phyloP scores from a whole-genome alignment of 2,797 vertebrate genomes.

The Eremophila alpestris region DNA sequence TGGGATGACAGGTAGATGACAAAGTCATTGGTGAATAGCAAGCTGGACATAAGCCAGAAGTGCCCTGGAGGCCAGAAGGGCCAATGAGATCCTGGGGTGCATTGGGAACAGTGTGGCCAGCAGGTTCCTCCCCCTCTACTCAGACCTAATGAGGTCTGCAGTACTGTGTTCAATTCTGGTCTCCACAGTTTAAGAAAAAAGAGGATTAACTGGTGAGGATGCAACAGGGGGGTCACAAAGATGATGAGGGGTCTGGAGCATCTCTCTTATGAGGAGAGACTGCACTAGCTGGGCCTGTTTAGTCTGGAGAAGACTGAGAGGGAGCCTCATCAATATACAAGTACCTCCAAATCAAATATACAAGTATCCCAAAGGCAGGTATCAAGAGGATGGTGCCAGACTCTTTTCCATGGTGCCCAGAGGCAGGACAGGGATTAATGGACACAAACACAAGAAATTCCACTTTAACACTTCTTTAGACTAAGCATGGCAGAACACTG shows the following conservation, averaged over 20 bases:
- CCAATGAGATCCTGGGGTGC: not conserved
- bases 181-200: not conserved
- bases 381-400: not conserved
- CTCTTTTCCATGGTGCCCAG: accelerated
- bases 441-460: not conserved
- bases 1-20: not conserved
- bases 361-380: not conserved
- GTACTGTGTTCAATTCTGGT: not conserved
- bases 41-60: not conserved
- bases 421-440: not conserved
- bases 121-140: not conserved
- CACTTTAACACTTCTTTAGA: not conserved
- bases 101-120: not conserved
- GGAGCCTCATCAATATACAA: not conserved
- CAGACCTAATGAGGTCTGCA: not conserved
- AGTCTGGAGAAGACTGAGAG: not conserved
- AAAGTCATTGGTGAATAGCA: not conserved
- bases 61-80: not conserved
- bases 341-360: not conserved
- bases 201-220: not conserved
- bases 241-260: not conserved
- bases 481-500: not conserved
- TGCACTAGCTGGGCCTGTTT: not conserved
- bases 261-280: not conserved
- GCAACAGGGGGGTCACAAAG: too few relatives aligned